A percentile compares a stretch with the other conserved stretches of the same genome.
Conservation (phyloP, 2,888 invertebrate genomes). For the Rhagonycha fulva region DNA sequence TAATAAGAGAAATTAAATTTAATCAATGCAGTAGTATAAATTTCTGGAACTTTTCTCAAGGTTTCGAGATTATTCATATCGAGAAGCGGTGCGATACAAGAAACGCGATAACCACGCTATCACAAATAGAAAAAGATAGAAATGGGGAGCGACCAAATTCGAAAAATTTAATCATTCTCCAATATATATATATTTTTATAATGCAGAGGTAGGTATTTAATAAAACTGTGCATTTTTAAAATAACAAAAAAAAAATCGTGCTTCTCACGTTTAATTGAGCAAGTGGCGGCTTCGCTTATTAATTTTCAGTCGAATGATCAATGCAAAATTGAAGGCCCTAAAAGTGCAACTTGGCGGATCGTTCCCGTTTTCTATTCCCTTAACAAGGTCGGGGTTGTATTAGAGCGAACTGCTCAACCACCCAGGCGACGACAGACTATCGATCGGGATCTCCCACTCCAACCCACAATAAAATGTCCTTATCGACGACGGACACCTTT, state of each 20-base stretch:
- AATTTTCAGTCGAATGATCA: neutral
- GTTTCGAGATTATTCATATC: neutral
- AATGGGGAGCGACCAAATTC: neutral
- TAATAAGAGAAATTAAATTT: neutral
- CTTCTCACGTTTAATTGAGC: neutral
- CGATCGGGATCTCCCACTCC: neutral
- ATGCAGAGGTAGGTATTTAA: neutral
- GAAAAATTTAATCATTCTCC: neutral
- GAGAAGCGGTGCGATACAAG: neutral
- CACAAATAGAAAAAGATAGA: neutral
- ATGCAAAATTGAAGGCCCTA: neutral
- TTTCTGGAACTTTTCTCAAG: neutral
- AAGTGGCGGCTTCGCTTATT: neutral
- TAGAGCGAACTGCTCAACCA: slow-evolving; percentile 4
- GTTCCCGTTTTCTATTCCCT: slow-evolving; percentile 5
- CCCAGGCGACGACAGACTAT: slow-evolving; percentile 1
- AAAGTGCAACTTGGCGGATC: slow-evolving; percentile 8
- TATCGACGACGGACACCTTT: neutral
- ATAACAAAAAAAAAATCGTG: neutral
- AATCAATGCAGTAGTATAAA: neutral
- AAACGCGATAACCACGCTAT: neutral
- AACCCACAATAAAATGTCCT: neutral
- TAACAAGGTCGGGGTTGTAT: slow-evolving; percentile 14
- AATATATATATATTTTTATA: too few relatives aligned
- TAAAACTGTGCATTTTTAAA: neutral